Evolutionary conservation across 2,797 vertebrate genomes (phyloP).

Genomic region (Prionace glauca): DNA sequence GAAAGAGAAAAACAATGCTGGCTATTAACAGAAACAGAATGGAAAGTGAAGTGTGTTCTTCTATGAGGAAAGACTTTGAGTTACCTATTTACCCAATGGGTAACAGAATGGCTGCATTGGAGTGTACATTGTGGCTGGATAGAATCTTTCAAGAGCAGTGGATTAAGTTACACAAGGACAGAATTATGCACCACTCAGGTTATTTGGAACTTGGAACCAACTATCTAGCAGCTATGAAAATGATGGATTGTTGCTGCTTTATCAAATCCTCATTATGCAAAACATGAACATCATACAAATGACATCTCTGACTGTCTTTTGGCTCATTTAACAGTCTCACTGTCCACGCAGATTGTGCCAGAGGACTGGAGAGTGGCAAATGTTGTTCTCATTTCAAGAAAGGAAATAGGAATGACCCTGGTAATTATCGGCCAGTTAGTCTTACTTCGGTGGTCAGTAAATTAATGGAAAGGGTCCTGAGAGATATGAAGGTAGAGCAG

Average conservation of each 20-base stretch:
- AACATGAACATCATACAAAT: neutral
- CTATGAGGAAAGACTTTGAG: neutral
- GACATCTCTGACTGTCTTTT: too few species aligned
- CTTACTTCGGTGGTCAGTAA: too few species aligned
- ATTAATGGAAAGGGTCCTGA: too few species aligned
- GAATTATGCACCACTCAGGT: neutral
- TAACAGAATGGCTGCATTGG: neutral
- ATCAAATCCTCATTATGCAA: neutral
- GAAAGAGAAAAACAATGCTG: neutral
- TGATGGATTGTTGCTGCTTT: neutral
- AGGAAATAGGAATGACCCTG: too few species aligned
- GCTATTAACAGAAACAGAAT: neutral
- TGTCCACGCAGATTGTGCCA: too few species aligned
- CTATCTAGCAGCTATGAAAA: neutral
- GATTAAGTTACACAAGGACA: neutral
- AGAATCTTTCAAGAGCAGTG: neutral
- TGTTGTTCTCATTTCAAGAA: too few species aligned
- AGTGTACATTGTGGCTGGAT: neutral
- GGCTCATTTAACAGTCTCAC: neutral
- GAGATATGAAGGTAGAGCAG: too few species aligned
- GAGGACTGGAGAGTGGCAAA: too few species aligned
- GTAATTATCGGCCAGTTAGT: too few species aligned
- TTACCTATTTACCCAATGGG: neutral
- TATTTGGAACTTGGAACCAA: neutral
- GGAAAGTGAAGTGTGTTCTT: neutral